Evolutionary conservation across 2,888 invertebrate genomes (phyloP).

Genomic region (Patella depressa): DNA sequence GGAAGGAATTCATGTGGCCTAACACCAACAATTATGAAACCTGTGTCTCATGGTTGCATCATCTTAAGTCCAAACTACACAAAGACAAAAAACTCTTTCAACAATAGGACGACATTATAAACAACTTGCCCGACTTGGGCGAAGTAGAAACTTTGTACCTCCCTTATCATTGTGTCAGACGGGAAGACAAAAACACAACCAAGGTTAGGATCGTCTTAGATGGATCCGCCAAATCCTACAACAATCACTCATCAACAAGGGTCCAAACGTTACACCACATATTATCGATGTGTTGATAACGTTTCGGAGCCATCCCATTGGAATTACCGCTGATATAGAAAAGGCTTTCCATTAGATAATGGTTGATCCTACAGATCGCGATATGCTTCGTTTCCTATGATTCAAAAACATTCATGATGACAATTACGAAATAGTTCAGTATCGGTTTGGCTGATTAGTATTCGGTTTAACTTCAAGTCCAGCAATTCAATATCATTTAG

Average conservation of each 20-base stretch:
- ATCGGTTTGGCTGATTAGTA: too few species aligned
- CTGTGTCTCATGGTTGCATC: neutral
- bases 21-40: neutral
- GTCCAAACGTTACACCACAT: slow-evolving; percentile 1
- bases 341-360: slow-evolving; percentile 15
- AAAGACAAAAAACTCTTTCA: neutral
- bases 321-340: slow-evolving; percentile 9
- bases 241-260: neutral
- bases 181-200: slow-evolving; percentile 13
- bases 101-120: neutral
- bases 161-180: slow-evolving; percentile 8
- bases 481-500: too few species aligned
- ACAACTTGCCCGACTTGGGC: neutral
- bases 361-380: neutral
- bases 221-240: slow-evolving; percentile 6
- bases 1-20: slow-evolving; percentile 1
- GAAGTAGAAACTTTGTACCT: slow-evolving; percentile 1
- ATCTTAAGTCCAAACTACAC: neutral
- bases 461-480: too few species aligned
- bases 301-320: neutral
- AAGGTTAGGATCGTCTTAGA: neutral
- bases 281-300: slow-evolving; percentile 7
- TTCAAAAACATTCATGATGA: neutral
- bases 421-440: too few species aligned
- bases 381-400: neutral